These are phyloP conservation scores for Microtus montanus DNA, from an alignment of 2,113 vertebrate species.

Conservation along the genomic window DNA sequence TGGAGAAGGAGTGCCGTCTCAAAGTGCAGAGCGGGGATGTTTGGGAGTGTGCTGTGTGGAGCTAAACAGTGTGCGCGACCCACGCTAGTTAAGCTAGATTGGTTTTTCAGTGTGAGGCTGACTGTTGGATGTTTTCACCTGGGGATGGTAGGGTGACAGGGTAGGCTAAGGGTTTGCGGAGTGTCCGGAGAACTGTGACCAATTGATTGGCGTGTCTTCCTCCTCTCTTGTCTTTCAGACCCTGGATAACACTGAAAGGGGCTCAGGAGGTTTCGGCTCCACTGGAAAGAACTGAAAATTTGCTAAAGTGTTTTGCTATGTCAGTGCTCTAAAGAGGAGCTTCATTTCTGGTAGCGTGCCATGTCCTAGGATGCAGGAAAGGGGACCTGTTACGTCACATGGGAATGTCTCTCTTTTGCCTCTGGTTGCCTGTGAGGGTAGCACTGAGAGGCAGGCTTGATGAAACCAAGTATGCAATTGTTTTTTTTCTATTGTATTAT, in stretches of 20 bases:
- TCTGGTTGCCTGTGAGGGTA: not conserved
- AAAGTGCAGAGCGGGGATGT: not conserved
- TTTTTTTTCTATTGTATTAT: not conserved
- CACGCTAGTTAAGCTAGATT: not conserved
- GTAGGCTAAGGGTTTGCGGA: too few species aligned
- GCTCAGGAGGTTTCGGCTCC: slow-evolving; percentile 96
- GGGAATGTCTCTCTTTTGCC: not conserved
- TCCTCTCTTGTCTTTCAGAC: slow-evolving; percentile 78
- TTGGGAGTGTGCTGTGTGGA: not conserved
- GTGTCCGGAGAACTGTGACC: too few species aligned
- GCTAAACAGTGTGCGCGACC: not conserved
- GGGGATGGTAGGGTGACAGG: not conserved
- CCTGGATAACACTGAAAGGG: slow-evolving; percentile 92
- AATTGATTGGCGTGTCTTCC: not conserved
- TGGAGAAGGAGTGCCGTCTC: not conserved
- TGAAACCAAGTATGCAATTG: not conserved
- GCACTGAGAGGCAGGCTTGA: not conserved
- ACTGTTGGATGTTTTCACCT: not conserved
- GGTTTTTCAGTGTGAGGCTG: slow-evolving; percentile 24
- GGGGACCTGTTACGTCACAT: not conserved
- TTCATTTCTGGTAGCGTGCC: not conserved
- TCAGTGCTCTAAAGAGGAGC: not conserved
- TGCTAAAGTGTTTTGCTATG: not conserved
- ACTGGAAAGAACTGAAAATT: slow-evolving; percentile 88
- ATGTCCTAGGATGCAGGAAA: not conserved